phyloP scores from a whole-genome alignment of 2,888 invertebrate genomes.

The Aplocera efformata region DNA sequence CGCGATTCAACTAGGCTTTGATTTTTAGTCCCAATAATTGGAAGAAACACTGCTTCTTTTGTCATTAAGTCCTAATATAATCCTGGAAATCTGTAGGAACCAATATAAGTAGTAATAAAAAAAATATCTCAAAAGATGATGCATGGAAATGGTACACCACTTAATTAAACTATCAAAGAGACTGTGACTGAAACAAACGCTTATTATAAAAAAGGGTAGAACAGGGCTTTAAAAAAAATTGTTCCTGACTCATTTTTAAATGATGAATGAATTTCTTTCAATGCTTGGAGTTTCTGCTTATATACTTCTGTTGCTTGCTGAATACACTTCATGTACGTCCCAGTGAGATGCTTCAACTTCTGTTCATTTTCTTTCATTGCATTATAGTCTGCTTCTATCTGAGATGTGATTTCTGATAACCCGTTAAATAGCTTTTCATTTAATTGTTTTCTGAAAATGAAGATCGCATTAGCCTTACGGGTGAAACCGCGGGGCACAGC shows the following conservation, averaged over 20 bases:
- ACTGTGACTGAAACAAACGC: too few relatives aligned
- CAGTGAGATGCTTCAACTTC: constrained; percentile 58
- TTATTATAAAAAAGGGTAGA: not conserved
- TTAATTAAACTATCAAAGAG: too few relatives aligned
- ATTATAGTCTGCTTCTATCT: constrained; percentile 56
- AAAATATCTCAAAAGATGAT: too few relatives aligned
- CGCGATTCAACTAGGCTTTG: too few relatives aligned
- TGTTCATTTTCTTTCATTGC: constrained; percentile 64
- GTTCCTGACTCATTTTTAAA: constrained; percentile 56
- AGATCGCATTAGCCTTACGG: too few relatives aligned
- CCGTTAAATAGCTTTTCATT: constrained; percentile 48
- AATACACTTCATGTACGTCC: constrained; percentile 56
- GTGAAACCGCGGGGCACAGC: too few relatives aligned
- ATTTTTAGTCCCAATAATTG: too few relatives aligned
- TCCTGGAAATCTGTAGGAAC: too few relatives aligned
- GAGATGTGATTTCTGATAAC: constrained; percentile 47
- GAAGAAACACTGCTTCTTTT: too few relatives aligned
- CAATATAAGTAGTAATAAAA: too few relatives aligned
- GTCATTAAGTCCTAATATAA: too few relatives aligned
- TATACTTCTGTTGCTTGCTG: constrained; percentile 57
- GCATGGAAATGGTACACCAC: too few relatives aligned
- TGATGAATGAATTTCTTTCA: constrained; percentile 51
- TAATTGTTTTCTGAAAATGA: constrained; percentile 52
- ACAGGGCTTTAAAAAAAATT: constrained; percentile 2
- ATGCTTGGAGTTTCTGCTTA: constrained; percentile 53